phyloP scores from a whole-genome alignment of 2,888 invertebrate genomes.

The Spicauda simplicius region DNA sequence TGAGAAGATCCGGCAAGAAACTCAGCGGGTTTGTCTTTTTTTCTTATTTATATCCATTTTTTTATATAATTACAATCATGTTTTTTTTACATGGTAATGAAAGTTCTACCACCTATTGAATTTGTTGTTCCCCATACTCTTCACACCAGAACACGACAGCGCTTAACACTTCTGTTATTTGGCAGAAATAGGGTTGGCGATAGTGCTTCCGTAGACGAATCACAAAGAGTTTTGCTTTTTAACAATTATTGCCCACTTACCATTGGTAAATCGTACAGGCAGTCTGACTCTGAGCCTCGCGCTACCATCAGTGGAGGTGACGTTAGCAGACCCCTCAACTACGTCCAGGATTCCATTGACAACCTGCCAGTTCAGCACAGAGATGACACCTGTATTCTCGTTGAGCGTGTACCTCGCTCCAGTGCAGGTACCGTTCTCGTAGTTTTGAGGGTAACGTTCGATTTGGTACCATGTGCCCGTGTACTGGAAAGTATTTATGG shows the following conservation, averaged over 20 bases:
- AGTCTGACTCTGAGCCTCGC: conserved; percentile 59
- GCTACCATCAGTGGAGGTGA: conserved; percentile 55
- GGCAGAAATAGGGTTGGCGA: no score
- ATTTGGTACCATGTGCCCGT: conserved; percentile 73
- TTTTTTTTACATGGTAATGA: no score
- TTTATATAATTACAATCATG: no score
- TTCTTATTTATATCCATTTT: no score
- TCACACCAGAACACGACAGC: no score
- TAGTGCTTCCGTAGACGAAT: no score
- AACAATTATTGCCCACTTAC: conserved; percentile 48
- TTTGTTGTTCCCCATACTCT: no score
- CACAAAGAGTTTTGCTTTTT: no score
- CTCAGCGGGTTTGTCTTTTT: no score
- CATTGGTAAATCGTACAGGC: conserved; percentile 53
- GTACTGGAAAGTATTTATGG: conserved; percentile 55
- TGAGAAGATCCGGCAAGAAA: no score
- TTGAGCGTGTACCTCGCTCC: conserved; percentile 60
- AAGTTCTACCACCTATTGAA: no score
- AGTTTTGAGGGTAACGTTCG: conserved; percentile 62
- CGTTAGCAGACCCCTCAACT: conserved; percentile 59
- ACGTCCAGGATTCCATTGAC: conserved; percentile 55
- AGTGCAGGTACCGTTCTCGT: conserved; percentile 58
- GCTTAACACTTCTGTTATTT: no score
- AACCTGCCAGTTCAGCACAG: conserved; percentile 69
- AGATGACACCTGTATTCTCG: conserved; percentile 51